Base-by-base conservation (phyloP, 2,797 vertebrate genomes). In the Gymnodraco acuticeps region DNA sequence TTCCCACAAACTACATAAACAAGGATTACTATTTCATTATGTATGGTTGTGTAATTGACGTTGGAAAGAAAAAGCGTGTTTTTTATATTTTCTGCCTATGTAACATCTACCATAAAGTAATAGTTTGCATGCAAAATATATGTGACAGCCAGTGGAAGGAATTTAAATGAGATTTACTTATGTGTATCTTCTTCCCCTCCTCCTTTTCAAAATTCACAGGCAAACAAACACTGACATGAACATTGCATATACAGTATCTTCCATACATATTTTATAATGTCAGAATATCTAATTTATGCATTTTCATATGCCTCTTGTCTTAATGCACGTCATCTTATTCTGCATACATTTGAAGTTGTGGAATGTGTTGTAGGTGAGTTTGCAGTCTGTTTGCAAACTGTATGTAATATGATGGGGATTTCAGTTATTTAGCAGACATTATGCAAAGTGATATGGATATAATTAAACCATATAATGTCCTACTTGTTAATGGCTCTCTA, bases 201-300 rank as follows among this genome's bases (percentile, higher is more conserved):
- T 50, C 6, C 7, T 6, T 20, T 51, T 70, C 33, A 17, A 2
- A 65, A 43, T 20, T 17, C 33, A 10, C 17, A 48, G 11, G 15
- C 11, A 58, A 60, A 71, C 46, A 20, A 13, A 48, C 2, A 38
- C n/a, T 53, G 65, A 53, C 70, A 20, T 33, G 38, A 58, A 46
- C 52, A 19, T 9, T 6, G 9, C 55, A 31, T 53, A 58, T 58
- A 38, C 33, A 2, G 33, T 38, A 73, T 75, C 58, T 51, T 19
- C 15, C 17, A 70, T 82, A 42, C 33, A 80, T 72, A 76, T 85
- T 76, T 84, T n/a, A 82, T 81, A 42, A 58, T 54, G 23, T 27
- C 7, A 15, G 41, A 20, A 59, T 62, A 41, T 6, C 55, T 66
- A 46, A 61, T 46, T 17, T 16, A 55, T 84, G 8, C 61, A 55